Evolutionary conservation across 2,797 vertebrate species (phyloP).

Genomic region (Eidolon dupreanum): DNA sequence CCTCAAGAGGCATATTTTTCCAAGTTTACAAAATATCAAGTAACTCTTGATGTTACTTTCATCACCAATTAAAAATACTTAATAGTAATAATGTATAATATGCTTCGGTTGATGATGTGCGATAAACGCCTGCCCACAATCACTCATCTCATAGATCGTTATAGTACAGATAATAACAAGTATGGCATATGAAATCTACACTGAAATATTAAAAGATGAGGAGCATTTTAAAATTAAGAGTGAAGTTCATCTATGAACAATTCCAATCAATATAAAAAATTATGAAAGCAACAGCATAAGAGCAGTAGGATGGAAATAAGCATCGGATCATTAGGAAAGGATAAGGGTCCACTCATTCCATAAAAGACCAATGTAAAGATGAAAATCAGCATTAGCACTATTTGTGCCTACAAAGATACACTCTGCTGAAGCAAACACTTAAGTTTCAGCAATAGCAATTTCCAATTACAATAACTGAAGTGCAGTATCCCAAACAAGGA

Average conservation of each 20-base stretch:
- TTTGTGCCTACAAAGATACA: background rate
- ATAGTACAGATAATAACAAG: background rate
- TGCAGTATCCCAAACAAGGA: background rate
- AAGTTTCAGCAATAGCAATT: background rate
- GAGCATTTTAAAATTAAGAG: background rate
- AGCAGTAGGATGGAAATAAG: background rate
- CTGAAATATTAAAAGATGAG: background rate
- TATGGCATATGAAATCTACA: background rate
- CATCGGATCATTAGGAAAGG: background rate
- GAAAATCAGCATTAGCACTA: background rate
- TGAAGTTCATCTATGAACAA: background rate
- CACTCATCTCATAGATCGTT: background rate
- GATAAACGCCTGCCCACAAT: conserved; percentile 19
- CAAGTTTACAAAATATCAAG: conserved; percentile 38
- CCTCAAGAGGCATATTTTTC: background rate
- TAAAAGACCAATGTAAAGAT: background rate
- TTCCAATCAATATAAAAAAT: background rate
- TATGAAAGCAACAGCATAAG: background rate
- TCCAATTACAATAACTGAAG: background rate
- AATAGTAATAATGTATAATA: background rate
- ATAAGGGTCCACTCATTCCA: background rate
- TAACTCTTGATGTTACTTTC: background rate
- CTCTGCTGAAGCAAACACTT: background rate
- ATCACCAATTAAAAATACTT: conserved; percentile 20
- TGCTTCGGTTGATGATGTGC: background rate